Evolutionary conservation across 1,140 invertebrate genomes (phyloP), one percentile per base, ranked within the genome.

Genomic region (Temnothorax curvispinosus): DNA sequence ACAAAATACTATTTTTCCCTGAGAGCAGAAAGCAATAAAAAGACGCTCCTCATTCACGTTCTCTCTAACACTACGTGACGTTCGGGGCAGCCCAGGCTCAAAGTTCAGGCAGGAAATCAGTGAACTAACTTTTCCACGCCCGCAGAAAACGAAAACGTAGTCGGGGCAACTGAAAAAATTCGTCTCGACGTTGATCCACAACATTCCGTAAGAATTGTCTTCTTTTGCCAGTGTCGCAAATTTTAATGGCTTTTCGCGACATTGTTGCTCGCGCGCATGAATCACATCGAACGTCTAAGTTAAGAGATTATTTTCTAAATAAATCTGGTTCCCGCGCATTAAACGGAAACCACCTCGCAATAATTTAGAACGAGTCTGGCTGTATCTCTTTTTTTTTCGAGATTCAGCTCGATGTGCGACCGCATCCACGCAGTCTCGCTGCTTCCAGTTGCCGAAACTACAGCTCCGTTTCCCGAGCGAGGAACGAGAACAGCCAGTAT

Each of bases 1-100:
- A 90, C 89, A 90, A 90, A 88, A 90, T 90, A 90, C 89, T 90
- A 90, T 90, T 90, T 27, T 56, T 89, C 72, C 72, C 85, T 84
- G 65, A 84, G 72, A 90, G 88, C 80, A 90, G 89, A 86, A 89
- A 89, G 89, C 85, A 84, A 77, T 75, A 84, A 89, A 89, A 74
- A 86, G 85, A 88, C 62, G 62, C 85, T 82, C 38, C 65, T 80
- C 76, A 54, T 82, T 72, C 75, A 52, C 76, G 65, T 87, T 78
- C 69, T 60, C 44, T 84, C 80, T 84, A 85, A 87, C 71, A 90
- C 88, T 89, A 89, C 64, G 88, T 81, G 84, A 90, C 88, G 85
- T 74, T 77, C 80, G 84, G 69, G 76, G 58, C 71, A 89, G 88
- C 85, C 75, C 72, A 87, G 77, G 72, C 88, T 89, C 58, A 77